These are phyloP conservation scores for Meloidogyne hapla DNA, from an alignment of 1,140 invertebrate genomes.

Conservation along the genomic window DNA sequence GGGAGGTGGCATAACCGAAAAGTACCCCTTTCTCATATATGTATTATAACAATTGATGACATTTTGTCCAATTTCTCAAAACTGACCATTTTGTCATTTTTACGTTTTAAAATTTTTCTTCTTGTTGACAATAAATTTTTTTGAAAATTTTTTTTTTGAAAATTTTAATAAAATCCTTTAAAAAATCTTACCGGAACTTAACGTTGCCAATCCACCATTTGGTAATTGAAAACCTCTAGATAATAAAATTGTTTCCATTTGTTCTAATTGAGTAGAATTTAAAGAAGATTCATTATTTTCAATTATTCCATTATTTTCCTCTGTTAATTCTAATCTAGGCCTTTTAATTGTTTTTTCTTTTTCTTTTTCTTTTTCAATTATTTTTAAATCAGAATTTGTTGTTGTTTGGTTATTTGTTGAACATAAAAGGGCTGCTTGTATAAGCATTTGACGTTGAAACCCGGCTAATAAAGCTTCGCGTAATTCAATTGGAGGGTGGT, in stretches of 20 bases:
- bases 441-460: conserved; percentile 30
- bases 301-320: background rate
- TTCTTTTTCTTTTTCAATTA: background rate
- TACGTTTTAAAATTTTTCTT: too few relatives aligned
- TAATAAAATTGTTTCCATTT: conserved; percentile 10
- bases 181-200: conserved; percentile 3
- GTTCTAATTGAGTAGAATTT: conserved; percentile 9
- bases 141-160: background rate
- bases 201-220: conserved; percentile 3
- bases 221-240: conserved; percentile 25
- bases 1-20: too few relatives aligned
- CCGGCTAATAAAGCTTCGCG: conserved; percentile 12
- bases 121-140: too few relatives aligned
- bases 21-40: too few relatives aligned
- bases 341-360: conserved; percentile 10
- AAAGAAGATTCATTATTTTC: background rate
- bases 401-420: conserved; percentile 6
- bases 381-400: background rate
- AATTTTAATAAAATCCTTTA: too few relatives aligned
- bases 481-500: background rate
- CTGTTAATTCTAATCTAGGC: conserved; percentile 7
- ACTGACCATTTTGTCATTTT: too few relatives aligned
- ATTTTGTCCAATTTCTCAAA: too few relatives aligned
- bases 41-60: too few relatives aligned
- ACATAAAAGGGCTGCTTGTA: conserved; percentile 18